Base-by-base conservation (phyloP, 2,888 invertebrate genomes). In the Dendrolimus houi region DNA sequence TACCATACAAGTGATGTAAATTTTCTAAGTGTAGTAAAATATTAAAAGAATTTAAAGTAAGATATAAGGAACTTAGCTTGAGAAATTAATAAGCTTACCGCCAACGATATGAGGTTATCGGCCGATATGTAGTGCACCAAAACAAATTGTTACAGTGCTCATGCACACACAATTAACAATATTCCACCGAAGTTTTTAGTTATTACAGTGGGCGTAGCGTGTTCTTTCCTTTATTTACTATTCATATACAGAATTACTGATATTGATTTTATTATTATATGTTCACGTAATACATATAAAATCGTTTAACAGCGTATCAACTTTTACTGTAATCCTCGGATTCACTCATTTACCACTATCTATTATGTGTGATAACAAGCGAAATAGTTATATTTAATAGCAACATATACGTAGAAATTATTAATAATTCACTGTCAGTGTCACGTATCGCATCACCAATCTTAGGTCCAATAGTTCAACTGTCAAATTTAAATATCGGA, bases 211-310 rank as follows among this genome's bases (percentile, higher is more conserved):
- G 74, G 79, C 68, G 75, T 70, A 75, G 71, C 71, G 74, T 70
- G 72, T 74, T 72, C 67, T 69, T 75, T 72, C 69, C 72, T 71
- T 58, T 60, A 69, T 69, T 60, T 69, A 68, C 71, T 66, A 74
- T 71, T 72, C 63, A 75, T 65, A 40, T 66, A 57, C 58, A 57
- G 62, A 72, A 72, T 70, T 66, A 71, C 58, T 61, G 58, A 71
- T 74, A 76, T 73, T 66, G 73, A 72, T 75, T 77, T 65, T 65
- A 70, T 63, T 70, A 66, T 60, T 65, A 59, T 58, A 57, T 59
- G 9, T 61, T 55, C 55, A 59, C 40, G 52, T 61, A 29, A 57
- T 53, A 59, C 55, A 42, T 58, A 56, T 54, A 57, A 55, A 53
- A 57, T 60, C 41, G 56, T 60, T 60, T 64, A 55, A 60, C 59